These are phyloP conservation scores for Stictonetta naevosa DNA, from an alignment of 2,113 vertebrate species.

Conservation along the genomic window DNA sequence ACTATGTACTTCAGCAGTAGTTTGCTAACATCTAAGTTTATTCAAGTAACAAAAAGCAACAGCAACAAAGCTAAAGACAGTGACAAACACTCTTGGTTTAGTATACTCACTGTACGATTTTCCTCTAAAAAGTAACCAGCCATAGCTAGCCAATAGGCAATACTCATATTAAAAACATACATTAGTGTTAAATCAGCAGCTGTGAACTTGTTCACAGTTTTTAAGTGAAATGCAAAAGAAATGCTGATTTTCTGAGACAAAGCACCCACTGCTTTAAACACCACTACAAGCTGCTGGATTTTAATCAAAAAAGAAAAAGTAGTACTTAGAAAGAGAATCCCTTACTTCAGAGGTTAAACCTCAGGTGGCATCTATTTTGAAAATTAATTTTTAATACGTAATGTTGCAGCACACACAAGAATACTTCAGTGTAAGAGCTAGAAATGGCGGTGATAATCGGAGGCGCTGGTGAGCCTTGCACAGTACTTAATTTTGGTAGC, in stretches of 20 bases:
- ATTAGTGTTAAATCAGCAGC: not conserved
- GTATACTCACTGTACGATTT: not conserved
- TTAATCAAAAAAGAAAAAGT: not conserved
- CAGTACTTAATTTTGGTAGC: not conserved
- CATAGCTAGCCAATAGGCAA: not conserved
- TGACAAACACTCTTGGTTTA: not conserved
- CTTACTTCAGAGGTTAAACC: not conserved
- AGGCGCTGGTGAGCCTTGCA: not conserved
- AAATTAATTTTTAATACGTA: not conserved
- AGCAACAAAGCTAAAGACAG: not conserved
- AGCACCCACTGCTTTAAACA: slow-evolving; percentile 4
- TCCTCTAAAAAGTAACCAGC: not conserved
- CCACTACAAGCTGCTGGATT: not conserved
- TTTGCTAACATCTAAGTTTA: not conserved
- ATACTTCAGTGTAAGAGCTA: not conserved
- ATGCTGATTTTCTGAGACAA: not conserved
- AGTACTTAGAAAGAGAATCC: not conserved
- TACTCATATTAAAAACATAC: not conserved
- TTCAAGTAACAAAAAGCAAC: not conserved
- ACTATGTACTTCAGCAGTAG: not conserved
- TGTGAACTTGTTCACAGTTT: not conserved
- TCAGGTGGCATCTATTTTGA: not conserved
- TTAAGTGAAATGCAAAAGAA: not conserved
- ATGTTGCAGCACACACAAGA: not conserved
- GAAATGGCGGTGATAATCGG: fast-evolving